Conservation (phyloP, 2,113 vertebrate genomes). For the Dolichallabes microphthalmus region DNA sequence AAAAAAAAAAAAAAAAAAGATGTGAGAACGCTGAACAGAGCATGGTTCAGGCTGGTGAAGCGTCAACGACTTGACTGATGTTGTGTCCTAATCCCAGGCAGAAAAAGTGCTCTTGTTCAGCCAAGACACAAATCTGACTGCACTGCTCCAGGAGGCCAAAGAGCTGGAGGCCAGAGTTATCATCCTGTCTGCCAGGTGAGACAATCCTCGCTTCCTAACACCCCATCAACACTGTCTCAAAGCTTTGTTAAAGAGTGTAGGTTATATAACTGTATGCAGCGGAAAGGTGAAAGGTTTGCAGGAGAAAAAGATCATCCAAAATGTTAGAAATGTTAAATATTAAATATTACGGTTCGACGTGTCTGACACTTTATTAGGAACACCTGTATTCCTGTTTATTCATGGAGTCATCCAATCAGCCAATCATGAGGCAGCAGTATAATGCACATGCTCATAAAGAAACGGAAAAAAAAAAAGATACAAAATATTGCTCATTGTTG, state of each 20-base stretch:
- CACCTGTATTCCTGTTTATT: not conserved
- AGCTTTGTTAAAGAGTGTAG: not conserved
- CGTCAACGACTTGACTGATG: slow-evolving; percentile 62
- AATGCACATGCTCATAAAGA: not conserved
- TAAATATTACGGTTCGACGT: not conserved
- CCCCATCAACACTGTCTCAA: not conserved
- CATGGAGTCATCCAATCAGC: not conserved
- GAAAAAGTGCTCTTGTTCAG: slow-evolving; percentile 98
- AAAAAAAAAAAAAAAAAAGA: slow-evolving; percentile 36
- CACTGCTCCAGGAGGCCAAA: slow-evolving; percentile 90
- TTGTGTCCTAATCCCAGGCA: slow-evolving; percentile 80
- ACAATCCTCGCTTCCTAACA: not conserved
- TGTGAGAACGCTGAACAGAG: slow-evolving; percentile 66
- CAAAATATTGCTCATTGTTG: too few relatives aligned
- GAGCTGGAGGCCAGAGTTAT: slow-evolving; percentile 95
- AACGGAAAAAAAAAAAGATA: not conserved
- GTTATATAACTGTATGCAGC: not conserved
- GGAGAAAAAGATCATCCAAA: not conserved
- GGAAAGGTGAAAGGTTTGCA: not conserved
- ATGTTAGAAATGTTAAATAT: not conserved
- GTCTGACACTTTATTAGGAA: not conserved
- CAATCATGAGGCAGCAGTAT: not conserved
- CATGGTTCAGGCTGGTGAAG: slow-evolving; percentile 73
- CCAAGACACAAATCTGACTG: slow-evolving; percentile 92
- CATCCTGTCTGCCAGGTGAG: slow-evolving; percentile 93